Evolutionary conservation across 2,888 invertebrate species (phyloP).

Genomic region (Eupithecia tripunctaria): DNA sequence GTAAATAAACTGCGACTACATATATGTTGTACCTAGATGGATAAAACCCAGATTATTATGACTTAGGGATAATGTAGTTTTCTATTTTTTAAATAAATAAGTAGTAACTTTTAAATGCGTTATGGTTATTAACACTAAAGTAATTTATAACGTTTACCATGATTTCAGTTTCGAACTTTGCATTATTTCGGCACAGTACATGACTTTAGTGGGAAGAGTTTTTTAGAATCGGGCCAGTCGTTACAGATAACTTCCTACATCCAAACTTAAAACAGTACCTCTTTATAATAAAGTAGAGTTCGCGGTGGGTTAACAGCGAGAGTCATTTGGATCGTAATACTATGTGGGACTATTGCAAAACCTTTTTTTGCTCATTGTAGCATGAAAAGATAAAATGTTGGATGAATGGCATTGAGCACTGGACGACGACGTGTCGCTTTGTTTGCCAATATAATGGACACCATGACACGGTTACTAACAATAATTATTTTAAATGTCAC

Average conservation of each 20-base stretch:
- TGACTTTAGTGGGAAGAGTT: not conserved
- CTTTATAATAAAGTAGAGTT: not conserved
- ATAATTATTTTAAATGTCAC: constrained; percentile 17
- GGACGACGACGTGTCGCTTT: constrained; percentile 15
- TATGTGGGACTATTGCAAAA: not conserved
- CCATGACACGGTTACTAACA: constrained; percentile 23
- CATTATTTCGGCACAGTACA: too few relatives aligned
- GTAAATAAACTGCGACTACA: not conserved
- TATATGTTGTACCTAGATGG: too few relatives aligned
- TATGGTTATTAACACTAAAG: too few relatives aligned
- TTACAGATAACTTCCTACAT: not conserved
- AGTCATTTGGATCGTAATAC: not conserved
- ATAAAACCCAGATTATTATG: not conserved
- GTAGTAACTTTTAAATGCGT: too few relatives aligned
- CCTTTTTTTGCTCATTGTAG: constrained; percentile 2
- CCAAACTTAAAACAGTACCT: not conserved
- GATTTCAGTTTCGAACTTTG: too few relatives aligned
- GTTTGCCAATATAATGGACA: constrained; percentile 25
- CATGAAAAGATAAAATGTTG: constrained; percentile 10
- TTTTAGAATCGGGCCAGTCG: not conserved
- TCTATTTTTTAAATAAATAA: too few relatives aligned
- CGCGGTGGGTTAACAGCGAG: not conserved
- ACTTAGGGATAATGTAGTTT: not conserved
- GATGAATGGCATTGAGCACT: constrained; percentile 25
- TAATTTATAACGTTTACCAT: too few relatives aligned